phyloP scores from a whole-genome alignment of 2,888 invertebrate genomes.

The Perithous albicinctus region DNA sequence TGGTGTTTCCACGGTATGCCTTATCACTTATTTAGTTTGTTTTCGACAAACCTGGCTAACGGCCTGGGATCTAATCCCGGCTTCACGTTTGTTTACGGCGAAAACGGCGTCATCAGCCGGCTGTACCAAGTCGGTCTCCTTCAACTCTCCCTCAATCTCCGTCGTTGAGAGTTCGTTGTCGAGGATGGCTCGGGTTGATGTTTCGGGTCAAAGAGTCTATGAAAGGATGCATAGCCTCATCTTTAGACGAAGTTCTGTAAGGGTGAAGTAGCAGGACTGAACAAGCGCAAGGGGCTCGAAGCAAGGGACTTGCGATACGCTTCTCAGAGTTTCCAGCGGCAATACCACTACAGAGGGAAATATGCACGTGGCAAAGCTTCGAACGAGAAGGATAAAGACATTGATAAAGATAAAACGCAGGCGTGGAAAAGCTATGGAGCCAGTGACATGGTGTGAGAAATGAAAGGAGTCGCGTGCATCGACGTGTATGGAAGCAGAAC shows the following conservation, averaged over 20 bases:
- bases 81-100: conserved; percentile 28
- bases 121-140: conserved; percentile 7
- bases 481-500: conserved; percentile 14
- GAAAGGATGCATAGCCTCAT: not conserved
- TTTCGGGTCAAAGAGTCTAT: conserved; percentile 44
- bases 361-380: conserved; percentile 22
- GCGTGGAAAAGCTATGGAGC: conserved; percentile 8
- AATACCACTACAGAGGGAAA: conserved; percentile 5
- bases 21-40: conserved; percentile 14
- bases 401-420: conserved; percentile 24
- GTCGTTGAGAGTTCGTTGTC: conserved; percentile 4
- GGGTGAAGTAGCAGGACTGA: not conserved
- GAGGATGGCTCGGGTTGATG: conserved; percentile 31
- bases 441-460: not conserved
- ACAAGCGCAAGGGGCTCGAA: conserved; percentile 6
- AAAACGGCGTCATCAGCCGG: not conserved
- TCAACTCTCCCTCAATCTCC: conserved; percentile 15
- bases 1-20: not conserved
- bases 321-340: conserved; percentile 6
- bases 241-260: conserved; percentile 11
- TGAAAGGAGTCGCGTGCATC: conserved; percentile 11
- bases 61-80: conserved; percentile 3
- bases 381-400: conserved; percentile 23
- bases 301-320: not conserved
- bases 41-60: conserved; percentile 1